Percentiles rank a stretch among this genome's conserved stretches.
phyloP scores from a whole-genome alignment of 1,140 invertebrate genomes.

The Tetragonula clypearis region DNA sequence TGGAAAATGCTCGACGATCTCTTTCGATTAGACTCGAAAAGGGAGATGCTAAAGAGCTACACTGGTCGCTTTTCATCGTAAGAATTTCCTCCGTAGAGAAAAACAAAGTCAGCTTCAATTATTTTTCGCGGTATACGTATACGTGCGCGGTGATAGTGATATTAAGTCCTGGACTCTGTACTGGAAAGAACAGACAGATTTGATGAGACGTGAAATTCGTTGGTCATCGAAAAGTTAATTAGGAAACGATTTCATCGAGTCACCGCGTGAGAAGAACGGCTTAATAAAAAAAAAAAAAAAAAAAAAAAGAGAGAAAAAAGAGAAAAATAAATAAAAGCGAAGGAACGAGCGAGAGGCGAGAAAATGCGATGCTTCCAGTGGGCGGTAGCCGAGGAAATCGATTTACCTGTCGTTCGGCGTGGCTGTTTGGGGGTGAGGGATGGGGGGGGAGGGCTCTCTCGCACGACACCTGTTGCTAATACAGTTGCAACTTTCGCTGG shows the following conservation, averaged over 20 bases:
- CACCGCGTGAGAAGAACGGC: background rate
- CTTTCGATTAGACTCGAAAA: no score
- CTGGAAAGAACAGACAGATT: background rate
- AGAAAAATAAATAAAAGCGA: background rate
- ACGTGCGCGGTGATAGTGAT: no score
- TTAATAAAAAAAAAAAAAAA: background rate
- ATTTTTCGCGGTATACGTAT: no score
- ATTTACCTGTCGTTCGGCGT: slow-evolving; percentile 22
- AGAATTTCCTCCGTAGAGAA: no score
- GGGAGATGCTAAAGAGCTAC: no score
- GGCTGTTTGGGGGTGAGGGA: no score
- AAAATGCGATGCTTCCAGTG: background rate
- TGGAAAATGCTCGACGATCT: no score
- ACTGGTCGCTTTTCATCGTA: no score
- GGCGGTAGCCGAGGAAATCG: slow-evolving; percentile 13
- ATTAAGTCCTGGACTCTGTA: no score
- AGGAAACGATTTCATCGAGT: no score
- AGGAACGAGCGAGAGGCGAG: background rate
- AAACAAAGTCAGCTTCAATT: no score
- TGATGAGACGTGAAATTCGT: background rate
- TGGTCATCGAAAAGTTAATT: background rate
- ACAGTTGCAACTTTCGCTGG: slow-evolving; percentile 39
- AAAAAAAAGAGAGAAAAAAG: background rate
- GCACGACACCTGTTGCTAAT: slow-evolving; percentile 60
- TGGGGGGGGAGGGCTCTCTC: background rate